Base-by-base conservation (phyloP, 2,888 invertebrate species). In the Octonoba sinensis region DNA sequence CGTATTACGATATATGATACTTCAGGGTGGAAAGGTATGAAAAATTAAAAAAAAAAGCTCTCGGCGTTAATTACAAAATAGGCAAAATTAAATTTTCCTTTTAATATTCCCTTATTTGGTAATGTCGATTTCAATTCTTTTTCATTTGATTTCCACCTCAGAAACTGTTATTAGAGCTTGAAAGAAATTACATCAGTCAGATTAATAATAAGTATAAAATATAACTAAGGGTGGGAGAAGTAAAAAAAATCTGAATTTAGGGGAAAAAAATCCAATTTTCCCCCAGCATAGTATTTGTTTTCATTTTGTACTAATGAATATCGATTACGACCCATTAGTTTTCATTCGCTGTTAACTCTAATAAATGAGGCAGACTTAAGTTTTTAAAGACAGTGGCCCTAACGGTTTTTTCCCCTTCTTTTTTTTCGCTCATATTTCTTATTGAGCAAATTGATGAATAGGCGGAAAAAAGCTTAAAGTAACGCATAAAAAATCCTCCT, bases 371-470 rank as follows among this genome's bases (percentile, higher is more conserved):
- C 74, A 22, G 57, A 75, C 46, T 81, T 74, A 75, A 71, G 70
- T 75, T 75, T 82, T 82, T 75, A 82, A 75, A 70, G 69, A 81
- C 60, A 24, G 67, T 69, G 73, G 56, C 79, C 69, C 62, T 73
- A 69, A 66, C 62, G 67, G 11, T 69, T 81, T 81, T 79, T 73
- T 73, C 20, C 8, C 11, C 16, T 18, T 24, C 56, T 16, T 20
- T 78, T 79, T 79, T 69, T 66, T 12, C 24, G 4, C 18, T 36
- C 51, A 69, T 74, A 81, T 64, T 74, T 74, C 72, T 72, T 54
- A 60, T 60, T 64, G 64, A 49, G 51, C 27, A 75, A 82, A 82
- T 82, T 82, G 82, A 82, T 82, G 82, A 82, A 82, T 81, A 81
- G 72, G 24, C 73, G 60, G 49, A 77, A 72, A 72, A 27, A 27